phyloP scores from a whole-genome alignment of 2,888 invertebrate species.

The Noctuana brunneofusca region DNA sequence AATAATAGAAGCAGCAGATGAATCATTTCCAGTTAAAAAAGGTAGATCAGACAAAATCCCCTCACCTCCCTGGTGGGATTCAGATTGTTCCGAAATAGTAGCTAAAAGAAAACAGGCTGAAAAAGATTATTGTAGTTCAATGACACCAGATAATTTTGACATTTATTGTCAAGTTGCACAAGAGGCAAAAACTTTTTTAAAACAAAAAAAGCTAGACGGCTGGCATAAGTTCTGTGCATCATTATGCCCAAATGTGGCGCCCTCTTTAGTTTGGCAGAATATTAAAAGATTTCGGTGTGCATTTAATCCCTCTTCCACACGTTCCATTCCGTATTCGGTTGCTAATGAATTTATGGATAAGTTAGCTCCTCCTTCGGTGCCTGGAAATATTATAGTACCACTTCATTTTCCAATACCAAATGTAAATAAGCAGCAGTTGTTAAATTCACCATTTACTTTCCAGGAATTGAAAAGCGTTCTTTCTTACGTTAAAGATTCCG shows the following conservation, averaged over 20 bases:
- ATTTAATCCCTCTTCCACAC: neutral
- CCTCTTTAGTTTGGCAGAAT: no score
- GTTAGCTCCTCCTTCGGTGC: no score
- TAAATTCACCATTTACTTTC: neutral
- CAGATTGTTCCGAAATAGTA: neutral
- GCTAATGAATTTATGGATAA: no score
- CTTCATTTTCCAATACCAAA: no score
- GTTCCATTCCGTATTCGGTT: no score
- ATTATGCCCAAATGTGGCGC: no score
- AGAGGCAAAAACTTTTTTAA: no score
- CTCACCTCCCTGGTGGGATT: neutral
- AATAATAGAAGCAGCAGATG: neutral
- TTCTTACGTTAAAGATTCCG: neutral
- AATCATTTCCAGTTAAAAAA: neutral
- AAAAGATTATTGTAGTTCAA: conserved; percentile 4
- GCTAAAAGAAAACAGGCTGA: neutral
- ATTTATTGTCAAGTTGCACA: no score
- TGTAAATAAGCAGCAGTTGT: no score
- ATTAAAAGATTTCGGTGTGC: neutral
- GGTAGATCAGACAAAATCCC: neutral
- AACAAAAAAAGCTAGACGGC: no score
- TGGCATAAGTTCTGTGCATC: no score
- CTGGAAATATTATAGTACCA: no score
- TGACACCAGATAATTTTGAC: conserved; percentile 12
- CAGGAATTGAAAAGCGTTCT: neutral